A percentile compares a stretch with the other conserved stretches of the same genome.
Evolutionary conservation across 2,113 vertebrate genomes (phyloP).

Genomic region (Penelope pileata): DNA sequence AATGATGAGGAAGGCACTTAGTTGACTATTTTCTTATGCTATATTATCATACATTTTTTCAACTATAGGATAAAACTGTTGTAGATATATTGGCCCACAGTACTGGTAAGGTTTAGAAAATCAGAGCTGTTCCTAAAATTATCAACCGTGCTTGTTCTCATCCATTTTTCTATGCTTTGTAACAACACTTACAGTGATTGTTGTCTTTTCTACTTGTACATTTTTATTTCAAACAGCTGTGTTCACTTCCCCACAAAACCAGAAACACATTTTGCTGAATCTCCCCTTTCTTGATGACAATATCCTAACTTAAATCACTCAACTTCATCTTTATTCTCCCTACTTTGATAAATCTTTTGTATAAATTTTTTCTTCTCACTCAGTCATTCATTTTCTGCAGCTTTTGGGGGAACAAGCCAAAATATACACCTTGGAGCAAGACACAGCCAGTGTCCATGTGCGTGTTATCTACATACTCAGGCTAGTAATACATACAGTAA

Average conservation of each 20-base stretch:
- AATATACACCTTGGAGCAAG: not conserved
- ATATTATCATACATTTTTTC: not conserved
- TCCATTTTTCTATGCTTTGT: not conserved
- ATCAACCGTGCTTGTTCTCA: not conserved
- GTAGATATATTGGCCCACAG: not conserved
- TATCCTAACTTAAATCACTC: not conserved
- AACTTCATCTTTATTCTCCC: not conserved
- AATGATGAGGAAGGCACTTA: not conserved
- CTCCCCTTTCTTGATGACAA: not conserved
- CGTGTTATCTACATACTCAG: not conserved
- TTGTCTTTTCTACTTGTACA: not conserved
- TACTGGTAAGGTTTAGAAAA: not conserved
- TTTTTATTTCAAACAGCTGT: not conserved
- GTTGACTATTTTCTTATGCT: not conserved
- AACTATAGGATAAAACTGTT: not conserved
- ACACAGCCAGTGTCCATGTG: fast-evolving
- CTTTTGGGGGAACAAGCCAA: not conserved
- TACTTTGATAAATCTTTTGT: not conserved
- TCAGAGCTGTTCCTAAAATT: not conserved
- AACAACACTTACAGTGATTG: not conserved
- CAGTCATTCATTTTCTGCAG: not conserved
- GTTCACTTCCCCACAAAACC: not conserved
- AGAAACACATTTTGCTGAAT: not conserved
- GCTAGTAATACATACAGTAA: no score
- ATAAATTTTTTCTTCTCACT: not conserved